Conservation (phyloP, 1,140 invertebrate genomes). For the Globodera ellingtonae region DNA sequence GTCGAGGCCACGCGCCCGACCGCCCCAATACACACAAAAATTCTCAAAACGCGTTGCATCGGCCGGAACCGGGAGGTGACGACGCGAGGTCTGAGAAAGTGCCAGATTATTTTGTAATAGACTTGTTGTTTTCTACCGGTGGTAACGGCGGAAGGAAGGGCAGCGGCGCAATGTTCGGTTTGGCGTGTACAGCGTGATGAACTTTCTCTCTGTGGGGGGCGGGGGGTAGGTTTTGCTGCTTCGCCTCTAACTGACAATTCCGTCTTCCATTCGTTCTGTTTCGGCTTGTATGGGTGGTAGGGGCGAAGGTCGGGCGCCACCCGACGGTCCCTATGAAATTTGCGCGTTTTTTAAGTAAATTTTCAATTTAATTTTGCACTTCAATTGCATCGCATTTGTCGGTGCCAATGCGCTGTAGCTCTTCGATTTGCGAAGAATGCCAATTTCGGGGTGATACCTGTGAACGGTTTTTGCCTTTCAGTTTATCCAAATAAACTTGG, state of each 20-base stretch:
- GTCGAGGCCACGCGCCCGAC: conserved; percentile 42
- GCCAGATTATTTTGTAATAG: not conserved
- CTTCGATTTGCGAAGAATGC: conserved; percentile 32
- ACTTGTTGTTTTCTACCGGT: not conserved
- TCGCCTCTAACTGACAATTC: not conserved
- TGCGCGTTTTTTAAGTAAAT: not conserved
- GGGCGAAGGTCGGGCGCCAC: conserved; percentile 40
- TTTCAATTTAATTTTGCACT: conserved; percentile 9
- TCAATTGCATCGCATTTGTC: conserved; percentile 31
- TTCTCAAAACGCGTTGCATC: conserved; percentile 40
- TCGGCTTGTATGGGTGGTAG: conserved; percentile 36
- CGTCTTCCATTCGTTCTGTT: conserved; percentile 38
- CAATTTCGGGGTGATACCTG: conserved; percentile 30
- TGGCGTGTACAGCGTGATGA: conserved; percentile 10
- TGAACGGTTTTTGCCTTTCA: conserved; percentile 16
- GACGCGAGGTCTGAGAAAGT: conserved; percentile 31
- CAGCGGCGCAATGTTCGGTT: conserved; percentile 24
- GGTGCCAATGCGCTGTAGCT: conserved; percentile 40
- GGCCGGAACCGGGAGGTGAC: conserved; percentile 39
- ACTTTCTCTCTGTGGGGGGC: conserved; percentile 2
- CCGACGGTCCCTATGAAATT: conserved; percentile 34
- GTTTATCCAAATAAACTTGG: not conserved
- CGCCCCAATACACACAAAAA: conserved; percentile 45
- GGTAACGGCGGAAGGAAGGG: conserved; percentile 27
- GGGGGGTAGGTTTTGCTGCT: too few species aligned